Evolutionary conservation across 2,888 invertebrate species (phyloP), one percentile per base, ranked within the genome.

Genomic region (Lasioglossum zephyrum): DNA sequence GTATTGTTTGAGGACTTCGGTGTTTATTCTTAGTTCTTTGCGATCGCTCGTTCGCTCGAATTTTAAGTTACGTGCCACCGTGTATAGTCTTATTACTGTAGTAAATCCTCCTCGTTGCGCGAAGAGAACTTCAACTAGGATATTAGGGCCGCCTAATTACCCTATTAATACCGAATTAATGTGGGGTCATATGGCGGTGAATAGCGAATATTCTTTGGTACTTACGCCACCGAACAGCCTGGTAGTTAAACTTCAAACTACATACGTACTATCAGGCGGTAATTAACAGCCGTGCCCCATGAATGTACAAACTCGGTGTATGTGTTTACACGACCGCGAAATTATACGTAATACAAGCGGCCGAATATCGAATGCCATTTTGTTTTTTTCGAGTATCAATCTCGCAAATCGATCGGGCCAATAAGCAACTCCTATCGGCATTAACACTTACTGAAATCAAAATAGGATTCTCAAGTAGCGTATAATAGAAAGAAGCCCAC

Each of bases 61-160:
- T 31, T 18, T 44, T 63, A 47, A 72, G n/a, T 82, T 82, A 82
- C 41, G 36, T 66, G 6, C 31, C 41, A 22, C 31, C 39, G n/a
- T 70, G 57, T 57, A 80, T 63, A 78, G 74, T 63, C 72, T 70
- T 83, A 88, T 70, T 77, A 88, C 70, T 74, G 53, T 73, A 66
- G 63, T 78, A 75, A 85, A 75, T 82, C 74, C 77, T 76, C 85
- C 76, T 85, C 81, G 77, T 70, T 81, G 63, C 77, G 26, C 41
- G 44, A 74, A 63, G 81, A 77, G 72, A 69, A 86, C 82, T 90
- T 83, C 77, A 88, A 88, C 79, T 87, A 72, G 83, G 88, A 87
- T 88, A 88, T 88, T 88, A 86, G 81, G 79, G 63, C 73, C 74
- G 63, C 79, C 81, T 91, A 90, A 90, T 91, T 91, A 91, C 82